Evolutionary conservation across 2,113 vertebrate species (phyloP).

Genomic region (Turnix velox): DNA sequence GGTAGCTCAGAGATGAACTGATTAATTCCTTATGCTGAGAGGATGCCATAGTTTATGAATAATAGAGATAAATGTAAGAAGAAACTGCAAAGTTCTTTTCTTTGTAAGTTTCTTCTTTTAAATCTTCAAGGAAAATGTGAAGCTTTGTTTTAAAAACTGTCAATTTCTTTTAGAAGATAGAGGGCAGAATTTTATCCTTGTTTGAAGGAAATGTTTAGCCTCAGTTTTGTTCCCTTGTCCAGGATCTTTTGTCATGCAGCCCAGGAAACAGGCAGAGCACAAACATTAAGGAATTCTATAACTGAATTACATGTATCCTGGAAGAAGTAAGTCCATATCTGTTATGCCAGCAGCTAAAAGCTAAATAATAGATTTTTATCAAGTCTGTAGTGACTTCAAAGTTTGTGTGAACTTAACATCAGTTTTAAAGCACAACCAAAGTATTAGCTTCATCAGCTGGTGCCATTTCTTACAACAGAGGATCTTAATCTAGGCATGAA

Average conservation of each 20-base stretch:
- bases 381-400: neutral
- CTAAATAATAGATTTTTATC: neutral
- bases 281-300: conserved; percentile 8
- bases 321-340: neutral
- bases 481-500: neutral
- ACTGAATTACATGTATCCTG: neutral
- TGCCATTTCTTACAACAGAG: neutral
- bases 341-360: neutral
- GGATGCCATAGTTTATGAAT: neutral
- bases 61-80: neutral
- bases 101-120: neutral
- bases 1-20: neutral
- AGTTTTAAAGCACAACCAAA: neutral
- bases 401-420: neutral
- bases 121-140: neutral
- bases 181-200: neutral
- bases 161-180: neutral
- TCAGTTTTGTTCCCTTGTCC: neutral
- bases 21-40: neutral
- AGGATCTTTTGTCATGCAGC: neutral
- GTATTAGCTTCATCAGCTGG: neutral
- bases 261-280: neutral
- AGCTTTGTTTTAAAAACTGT: neutral
- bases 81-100: neutral
- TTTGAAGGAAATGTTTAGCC: neutral